These are phyloP conservation scores for Pangasius macronema DNA, from an alignment of 2,797 vertebrate species.

Conservation along the genomic window DNA sequence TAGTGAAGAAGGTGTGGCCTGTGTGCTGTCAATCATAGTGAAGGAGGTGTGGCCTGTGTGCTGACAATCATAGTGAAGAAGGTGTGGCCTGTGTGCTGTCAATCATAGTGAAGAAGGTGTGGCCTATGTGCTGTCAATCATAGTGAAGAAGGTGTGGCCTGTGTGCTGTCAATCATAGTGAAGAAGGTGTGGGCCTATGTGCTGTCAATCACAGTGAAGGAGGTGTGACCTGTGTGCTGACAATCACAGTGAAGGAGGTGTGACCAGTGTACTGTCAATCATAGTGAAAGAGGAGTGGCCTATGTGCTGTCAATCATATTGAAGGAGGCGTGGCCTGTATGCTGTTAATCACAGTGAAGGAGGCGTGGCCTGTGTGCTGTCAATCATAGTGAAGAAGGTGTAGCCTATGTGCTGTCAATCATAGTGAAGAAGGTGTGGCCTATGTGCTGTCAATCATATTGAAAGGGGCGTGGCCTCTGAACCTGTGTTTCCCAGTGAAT, in stretches of 20 bases:
- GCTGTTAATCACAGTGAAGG: too few species aligned
- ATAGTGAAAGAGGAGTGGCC: too few species aligned
- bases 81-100: background rate
- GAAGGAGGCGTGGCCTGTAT: background rate
- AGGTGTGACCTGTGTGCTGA: background rate
- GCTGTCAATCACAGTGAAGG: background rate
- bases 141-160: background rate
- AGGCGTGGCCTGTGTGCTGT: background rate
- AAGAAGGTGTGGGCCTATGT: background rate
- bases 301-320: background rate
- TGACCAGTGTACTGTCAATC: background rate
- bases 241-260: background rate
- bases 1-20: background rate
- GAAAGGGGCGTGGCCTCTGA: background rate
- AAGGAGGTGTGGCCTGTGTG: background rate
- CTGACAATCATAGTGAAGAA: background rate
- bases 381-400: background rate
- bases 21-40: background rate
- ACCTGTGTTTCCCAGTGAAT: background rate
- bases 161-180: background rate
- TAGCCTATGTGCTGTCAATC: background rate
- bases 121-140: background rate
- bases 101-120: background rate
- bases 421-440: background rate
- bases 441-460: background rate